phyloP scores from a whole-genome alignment of 2,888 invertebrate genomes.

The Agonopterix alstromeriana region DNA sequence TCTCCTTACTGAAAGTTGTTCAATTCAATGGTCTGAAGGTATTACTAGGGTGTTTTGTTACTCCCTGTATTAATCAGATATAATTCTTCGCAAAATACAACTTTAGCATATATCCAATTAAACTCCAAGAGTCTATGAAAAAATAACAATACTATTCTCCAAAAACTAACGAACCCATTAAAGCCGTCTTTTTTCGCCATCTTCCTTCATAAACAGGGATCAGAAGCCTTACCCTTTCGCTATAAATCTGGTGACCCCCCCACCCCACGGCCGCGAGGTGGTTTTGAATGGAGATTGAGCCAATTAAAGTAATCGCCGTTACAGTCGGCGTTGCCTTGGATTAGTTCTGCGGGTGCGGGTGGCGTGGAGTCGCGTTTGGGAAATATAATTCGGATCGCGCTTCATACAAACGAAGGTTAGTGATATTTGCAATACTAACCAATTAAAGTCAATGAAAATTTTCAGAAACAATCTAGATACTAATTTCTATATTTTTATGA shows the following conservation, averaged over 20 bases:
- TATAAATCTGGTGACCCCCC: conserved; percentile 60
- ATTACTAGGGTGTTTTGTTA: too few species aligned
- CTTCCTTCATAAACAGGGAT: conserved; percentile 76
- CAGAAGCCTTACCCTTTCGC: conserved; percentile 71
- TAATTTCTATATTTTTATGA: too few species aligned
- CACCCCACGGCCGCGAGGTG: conserved; percentile 50
- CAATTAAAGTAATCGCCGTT: conserved; percentile 84
- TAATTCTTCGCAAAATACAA: too few species aligned
- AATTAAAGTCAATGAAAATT: too few species aligned
- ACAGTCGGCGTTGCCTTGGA: conserved; percentile 83
- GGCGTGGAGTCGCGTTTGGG: conserved; percentile 29
- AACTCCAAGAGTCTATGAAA: background rate
- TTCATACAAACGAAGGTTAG: too few species aligned
- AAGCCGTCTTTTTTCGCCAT: conserved; percentile 50
- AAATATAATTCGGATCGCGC: too few species aligned
- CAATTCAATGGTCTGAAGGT: too few species aligned
- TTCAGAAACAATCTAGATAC: too few species aligned
- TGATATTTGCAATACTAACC: too few species aligned
- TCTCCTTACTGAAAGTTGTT: too few species aligned
- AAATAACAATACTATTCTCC: background rate
- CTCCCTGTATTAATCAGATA: too few species aligned
- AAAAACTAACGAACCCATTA: conserved; percentile 5
- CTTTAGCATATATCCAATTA: background rate
- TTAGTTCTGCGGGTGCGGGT: conserved; percentile 66
- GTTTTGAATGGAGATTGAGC: conserved; percentile 80